These are phyloP conservation scores for Drosophila robusta DNA, from an alignment of 2,888 invertebrate species.

Conservation along the genomic window DNA sequence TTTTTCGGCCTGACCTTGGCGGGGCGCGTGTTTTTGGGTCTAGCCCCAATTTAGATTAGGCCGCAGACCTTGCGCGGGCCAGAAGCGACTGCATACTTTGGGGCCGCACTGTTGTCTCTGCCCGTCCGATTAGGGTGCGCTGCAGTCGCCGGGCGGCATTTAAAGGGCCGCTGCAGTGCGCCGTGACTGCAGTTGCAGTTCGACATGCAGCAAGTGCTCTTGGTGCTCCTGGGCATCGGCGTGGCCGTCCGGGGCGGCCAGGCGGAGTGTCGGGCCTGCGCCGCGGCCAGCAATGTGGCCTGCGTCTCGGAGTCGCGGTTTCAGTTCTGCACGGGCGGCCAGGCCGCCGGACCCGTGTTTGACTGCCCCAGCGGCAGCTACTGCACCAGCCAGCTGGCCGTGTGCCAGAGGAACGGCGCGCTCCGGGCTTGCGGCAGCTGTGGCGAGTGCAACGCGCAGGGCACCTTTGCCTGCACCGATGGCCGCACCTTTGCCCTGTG, in stretches of 20 bases:
- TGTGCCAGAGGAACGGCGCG: constrained; percentile 35
- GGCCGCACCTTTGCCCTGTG: constrained; percentile 65
- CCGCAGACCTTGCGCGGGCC: neutral
- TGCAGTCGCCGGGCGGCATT: constrained; percentile 15
- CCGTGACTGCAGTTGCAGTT: constrained; percentile 14
- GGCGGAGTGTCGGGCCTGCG: constrained; percentile 63
- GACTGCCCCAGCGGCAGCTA: constrained; percentile 54
- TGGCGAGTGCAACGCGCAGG: constrained; percentile 51
- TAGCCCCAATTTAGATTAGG: constrained; percentile 63
- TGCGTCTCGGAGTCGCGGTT: constrained; percentile 68
- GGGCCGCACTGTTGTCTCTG: constrained; percentile 5
- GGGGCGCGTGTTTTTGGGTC: neutral
- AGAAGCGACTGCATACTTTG: constrained; percentile 50
- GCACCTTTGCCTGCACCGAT: constrained; percentile 69
- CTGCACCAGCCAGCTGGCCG: constrained; percentile 35
- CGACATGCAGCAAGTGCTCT: constrained; percentile 38
- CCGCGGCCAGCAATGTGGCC: constrained; percentile 38
- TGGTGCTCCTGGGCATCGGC: constrained; percentile 4
- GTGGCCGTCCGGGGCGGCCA: neutral
- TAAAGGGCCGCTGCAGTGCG: neutral
- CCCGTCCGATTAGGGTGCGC: constrained; percentile 15
- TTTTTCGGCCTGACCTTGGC: constrained; percentile 44
- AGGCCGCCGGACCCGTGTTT: constrained; percentile 37
- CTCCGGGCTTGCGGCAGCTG: constrained; percentile 60
- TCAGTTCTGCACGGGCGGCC: constrained; percentile 52